Conservation (phyloP, 2,113 vertebrate genomes). For the Tetraodon nigroviridis region DNA sequence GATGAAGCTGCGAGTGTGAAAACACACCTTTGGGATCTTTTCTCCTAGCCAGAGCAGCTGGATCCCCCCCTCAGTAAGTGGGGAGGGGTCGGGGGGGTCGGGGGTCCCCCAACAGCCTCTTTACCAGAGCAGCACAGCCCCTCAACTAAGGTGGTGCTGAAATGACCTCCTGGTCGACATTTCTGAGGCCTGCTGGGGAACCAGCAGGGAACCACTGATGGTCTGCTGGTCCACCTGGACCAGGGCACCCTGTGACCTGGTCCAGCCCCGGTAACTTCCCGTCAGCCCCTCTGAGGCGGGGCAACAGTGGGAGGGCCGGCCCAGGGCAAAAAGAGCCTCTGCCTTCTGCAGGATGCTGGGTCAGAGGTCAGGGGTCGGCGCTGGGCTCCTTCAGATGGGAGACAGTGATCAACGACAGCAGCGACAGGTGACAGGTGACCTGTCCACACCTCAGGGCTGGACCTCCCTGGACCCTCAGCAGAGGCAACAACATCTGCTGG, state of each 20-base stretch:
- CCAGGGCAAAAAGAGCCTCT: too few relatives aligned
- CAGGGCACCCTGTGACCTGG: too few relatives aligned
- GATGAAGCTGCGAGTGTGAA: slow-evolving; percentile 1
- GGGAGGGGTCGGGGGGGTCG: slow-evolving; percentile 41
- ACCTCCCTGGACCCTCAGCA: slow-evolving; percentile 24
- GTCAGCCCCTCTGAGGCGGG: too few relatives aligned
- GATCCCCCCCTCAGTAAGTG: slow-evolving; percentile 66
- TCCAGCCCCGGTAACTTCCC: too few relatives aligned
- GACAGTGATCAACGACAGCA: slow-evolving; percentile 48
- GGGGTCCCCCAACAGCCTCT: slow-evolving; percentile 54
- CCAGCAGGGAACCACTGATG: too few relatives aligned
- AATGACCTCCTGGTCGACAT: too few relatives aligned
- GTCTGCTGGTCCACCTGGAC: too few relatives aligned
- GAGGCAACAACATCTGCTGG: slow-evolving; percentile 57
- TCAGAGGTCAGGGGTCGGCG: too few relatives aligned
- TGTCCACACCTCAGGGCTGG: slow-evolving; percentile 56
- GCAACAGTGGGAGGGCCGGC: too few relatives aligned
- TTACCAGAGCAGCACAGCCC: slow-evolving; percentile 45
- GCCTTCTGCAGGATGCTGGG: too few relatives aligned
- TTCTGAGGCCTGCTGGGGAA: too few relatives aligned
- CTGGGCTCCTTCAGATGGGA: slow-evolving; percentile 9
- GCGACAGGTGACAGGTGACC: slow-evolving; percentile 17
- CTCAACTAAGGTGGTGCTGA: slow-evolving; percentile 61
- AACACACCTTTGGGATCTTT: slow-evolving; percentile 14
- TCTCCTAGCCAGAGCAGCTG: slow-evolving; percentile 63